phyloP scores from a whole-genome alignment of 2,888 invertebrate genomes.

The Mycalesis mineus region DNA sequence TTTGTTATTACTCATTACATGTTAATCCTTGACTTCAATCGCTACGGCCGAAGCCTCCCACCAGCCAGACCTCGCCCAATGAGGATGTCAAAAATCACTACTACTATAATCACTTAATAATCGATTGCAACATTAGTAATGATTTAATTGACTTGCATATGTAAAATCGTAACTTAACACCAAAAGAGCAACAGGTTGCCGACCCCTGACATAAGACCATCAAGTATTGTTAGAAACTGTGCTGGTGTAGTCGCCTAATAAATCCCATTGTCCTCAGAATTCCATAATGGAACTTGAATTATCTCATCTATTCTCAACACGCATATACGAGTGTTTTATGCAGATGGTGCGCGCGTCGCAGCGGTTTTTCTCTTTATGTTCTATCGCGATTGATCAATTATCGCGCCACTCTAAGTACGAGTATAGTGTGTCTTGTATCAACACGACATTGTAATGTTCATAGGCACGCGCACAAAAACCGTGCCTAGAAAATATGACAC shows the following conservation, averaged over 20 bases:
- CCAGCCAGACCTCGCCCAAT: too few species aligned
- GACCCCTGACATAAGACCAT: slow-evolving; percentile 34
- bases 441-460: slow-evolving; percentile 6
- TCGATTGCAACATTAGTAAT: too few species aligned
- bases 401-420: not conserved
- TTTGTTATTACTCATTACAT: too few species aligned
- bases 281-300: slow-evolving; percentile 36
- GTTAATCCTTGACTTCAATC: too few species aligned
- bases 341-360: slow-evolving; percentile 22
- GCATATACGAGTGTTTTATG: slow-evolving; percentile 30
- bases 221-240: slow-evolving; percentile 41
- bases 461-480: slow-evolving; percentile 3
- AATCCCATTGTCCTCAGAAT: slow-evolving; percentile 41
- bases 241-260: slow-evolving; percentile 41
- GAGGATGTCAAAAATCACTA: too few species aligned
- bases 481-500: not conserved
- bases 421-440: slow-evolving; percentile 14
- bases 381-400: slow-evolving; percentile 43
- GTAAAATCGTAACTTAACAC: too few species aligned
- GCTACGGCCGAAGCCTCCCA: too few species aligned
- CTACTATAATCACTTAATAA: too few species aligned
- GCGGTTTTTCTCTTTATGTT: slow-evolving; percentile 20
- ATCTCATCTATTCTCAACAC: slow-evolving; percentile 38
- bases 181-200: too few species aligned
- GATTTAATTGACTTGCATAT: too few species aligned